Evolutionary conservation across 2,888 invertebrate species (phyloP).

Genomic region (Patella pellucida): DNA sequence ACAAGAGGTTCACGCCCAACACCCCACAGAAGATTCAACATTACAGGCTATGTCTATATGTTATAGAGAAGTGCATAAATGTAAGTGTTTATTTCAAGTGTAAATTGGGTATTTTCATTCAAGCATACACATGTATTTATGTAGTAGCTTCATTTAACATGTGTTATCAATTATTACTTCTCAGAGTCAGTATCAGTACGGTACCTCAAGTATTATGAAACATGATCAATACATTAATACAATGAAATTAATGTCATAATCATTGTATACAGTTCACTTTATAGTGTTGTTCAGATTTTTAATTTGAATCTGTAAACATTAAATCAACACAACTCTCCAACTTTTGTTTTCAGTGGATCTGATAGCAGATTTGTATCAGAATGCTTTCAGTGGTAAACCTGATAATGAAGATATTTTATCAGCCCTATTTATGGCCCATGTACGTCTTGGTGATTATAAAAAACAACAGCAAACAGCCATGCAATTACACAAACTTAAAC

Average conservation of each 20-base stretch:
- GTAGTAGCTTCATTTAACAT: too few species aligned
- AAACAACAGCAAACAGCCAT: slow-evolving; percentile 92
- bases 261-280: too few species aligned
- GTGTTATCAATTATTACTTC: too few species aligned
- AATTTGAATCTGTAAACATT: too few species aligned
- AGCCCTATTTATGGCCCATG: slow-evolving; percentile 96
- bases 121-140: too few species aligned
- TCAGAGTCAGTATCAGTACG: too few species aligned
- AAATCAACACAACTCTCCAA: neutral
- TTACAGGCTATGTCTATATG: slow-evolving; percentile 96
- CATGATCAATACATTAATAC: too few species aligned
- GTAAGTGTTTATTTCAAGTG: slow-evolving; percentile 75
- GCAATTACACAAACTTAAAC: slow-evolving; percentile 89
- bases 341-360: slow-evolving; percentile 80
- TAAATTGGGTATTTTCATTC: too few species aligned
- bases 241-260: too few species aligned
- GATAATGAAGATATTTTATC: slow-evolving; percentile 92
- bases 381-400: slow-evolving; percentile 87
- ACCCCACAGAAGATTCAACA: slow-evolving; percentile 90
- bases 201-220: too few species aligned
- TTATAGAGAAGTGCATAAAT: slow-evolving; percentile 90
- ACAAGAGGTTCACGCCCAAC: slow-evolving; percentile 75
- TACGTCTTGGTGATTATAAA: slow-evolving; percentile 89
- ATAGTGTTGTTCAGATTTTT: too few species aligned
- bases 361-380: slow-evolving; percentile 90